Conservation (phyloP, 2,888 invertebrate genomes). For the Choreutis nemorana region DNA sequence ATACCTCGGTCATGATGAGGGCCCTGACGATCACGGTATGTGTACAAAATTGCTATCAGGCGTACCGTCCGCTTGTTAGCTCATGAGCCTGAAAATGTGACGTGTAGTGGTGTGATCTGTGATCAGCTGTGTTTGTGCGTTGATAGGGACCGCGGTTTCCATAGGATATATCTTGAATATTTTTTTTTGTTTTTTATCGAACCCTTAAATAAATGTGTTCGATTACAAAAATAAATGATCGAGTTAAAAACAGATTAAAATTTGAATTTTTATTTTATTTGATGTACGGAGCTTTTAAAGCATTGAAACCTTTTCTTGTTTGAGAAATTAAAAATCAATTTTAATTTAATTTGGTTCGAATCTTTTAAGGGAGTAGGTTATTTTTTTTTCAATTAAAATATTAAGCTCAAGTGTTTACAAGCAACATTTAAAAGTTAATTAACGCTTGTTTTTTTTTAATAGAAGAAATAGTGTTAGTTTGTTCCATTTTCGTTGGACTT, state of each 20-base stretch:
- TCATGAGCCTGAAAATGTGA: too few species aligned
- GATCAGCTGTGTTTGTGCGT: conserved; percentile 10
- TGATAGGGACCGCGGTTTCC: conserved; percentile 10
- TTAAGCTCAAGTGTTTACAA: too few species aligned
- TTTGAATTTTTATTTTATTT: too few species aligned
- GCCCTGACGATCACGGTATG: conserved; percentile 51
- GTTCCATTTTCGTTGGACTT: conserved; percentile 1
- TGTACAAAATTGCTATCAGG: too few species aligned
- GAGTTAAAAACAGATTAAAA: too few species aligned
- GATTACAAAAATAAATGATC: too few species aligned
- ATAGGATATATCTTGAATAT: conserved; percentile 11
- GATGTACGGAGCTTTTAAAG: too few species aligned
- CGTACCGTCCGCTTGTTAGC: too few species aligned
- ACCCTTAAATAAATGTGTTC: conserved; percentile 11
- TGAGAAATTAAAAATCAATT: conserved; percentile 1
- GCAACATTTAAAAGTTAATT: too few species aligned
- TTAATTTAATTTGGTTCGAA: conserved; percentile 10
- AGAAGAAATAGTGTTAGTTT: too few species aligned
- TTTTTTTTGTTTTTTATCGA: conserved; percentile 4
- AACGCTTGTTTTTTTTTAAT: too few species aligned
- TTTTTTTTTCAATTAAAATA: neutral
- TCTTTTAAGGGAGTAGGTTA: conserved; percentile 4
- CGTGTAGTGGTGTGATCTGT: conserved; percentile 19
- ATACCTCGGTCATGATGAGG: conserved; percentile 43
- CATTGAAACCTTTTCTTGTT: conserved; percentile 1